These are phyloP conservation scores for Pachycephus smyrnensis DNA, from an alignment of 2,888 invertebrate genomes.

Conservation along the genomic window DNA sequence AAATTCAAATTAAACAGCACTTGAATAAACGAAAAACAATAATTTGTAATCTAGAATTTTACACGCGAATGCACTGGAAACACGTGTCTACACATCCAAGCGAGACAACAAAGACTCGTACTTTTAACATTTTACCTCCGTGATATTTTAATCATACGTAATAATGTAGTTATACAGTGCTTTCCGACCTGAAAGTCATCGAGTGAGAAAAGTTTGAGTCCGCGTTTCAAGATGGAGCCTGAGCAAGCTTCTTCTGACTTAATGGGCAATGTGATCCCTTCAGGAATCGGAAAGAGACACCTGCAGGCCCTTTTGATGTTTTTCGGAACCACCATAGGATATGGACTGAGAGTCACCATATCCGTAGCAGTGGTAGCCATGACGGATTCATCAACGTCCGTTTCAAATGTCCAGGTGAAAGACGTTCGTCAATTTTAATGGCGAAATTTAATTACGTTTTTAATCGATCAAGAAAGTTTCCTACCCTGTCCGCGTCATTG, in stretches of 20 bases:
- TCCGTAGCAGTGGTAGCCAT: conserved; percentile 71
- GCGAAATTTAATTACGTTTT: background rate
- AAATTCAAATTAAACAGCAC: background rate
- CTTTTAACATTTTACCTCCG: background rate
- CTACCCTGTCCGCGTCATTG: no score
- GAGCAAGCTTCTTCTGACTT: background rate
- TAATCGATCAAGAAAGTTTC: background rate
- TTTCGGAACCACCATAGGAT: conserved; percentile 68
- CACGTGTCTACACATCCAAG: background rate
- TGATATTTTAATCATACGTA: background rate
- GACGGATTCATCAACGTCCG: conserved; percentile 57
- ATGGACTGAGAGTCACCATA: conserved; percentile 70
- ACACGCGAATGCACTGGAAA: background rate
- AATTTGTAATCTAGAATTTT: background rate
- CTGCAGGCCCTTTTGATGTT: conserved; percentile 71
- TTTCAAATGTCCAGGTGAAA: conserved; percentile 49
- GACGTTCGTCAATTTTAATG: background rate
- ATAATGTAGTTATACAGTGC: background rate
- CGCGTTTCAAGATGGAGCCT: background rate
- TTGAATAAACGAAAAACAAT: background rate
- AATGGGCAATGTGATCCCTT: background rate
- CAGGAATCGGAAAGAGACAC: conserved; percentile 69
- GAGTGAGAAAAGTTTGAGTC: background rate
- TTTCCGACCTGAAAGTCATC: background rate
- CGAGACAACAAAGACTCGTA: background rate